A percentile compares a stretch with the other conserved stretches of the same genome.
Evolutionary conservation across 2,113 vertebrate species (phyloP).

Genomic region (Telmatochromis sp.): DNA sequence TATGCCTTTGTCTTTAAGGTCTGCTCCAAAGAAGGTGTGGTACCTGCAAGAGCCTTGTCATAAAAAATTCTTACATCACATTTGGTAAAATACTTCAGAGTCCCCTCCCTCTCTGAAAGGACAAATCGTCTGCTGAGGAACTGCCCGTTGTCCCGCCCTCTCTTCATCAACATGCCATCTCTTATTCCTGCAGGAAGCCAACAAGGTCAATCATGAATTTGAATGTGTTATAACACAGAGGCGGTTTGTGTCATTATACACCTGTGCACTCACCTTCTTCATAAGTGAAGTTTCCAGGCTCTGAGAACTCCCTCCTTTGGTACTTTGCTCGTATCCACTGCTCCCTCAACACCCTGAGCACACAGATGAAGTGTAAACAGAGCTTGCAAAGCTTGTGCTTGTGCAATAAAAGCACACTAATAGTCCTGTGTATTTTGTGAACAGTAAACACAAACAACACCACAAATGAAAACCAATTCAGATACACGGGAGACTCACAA

Average conservation of each 20-base stretch:
- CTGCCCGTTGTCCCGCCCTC: conserved; percentile 83
- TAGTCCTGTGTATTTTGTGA: background rate
- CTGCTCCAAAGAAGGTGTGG: background rate
- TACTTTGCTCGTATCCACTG: conserved; percentile 91
- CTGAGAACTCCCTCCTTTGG: conserved; percentile 78
- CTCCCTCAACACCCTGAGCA: conserved; percentile 78
- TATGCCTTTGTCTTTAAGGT: background rate
- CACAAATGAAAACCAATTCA: background rate
- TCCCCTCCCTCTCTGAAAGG: conserved; percentile 80
- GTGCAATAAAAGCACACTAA: background rate
- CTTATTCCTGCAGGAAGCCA: conserved; percentile 62
- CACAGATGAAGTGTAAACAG: background rate
- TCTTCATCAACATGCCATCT: conserved; percentile 83
- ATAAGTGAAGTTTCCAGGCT: conserved; percentile 58
- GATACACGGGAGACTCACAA: background rate
- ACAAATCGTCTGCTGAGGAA: conserved; percentile 82
- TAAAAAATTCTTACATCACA: conserved; percentile 74
- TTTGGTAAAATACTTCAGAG: conserved; percentile 84
- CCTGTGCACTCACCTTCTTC: conserved; percentile 68
- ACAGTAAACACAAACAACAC: background rate
- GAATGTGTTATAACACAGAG: background rate
- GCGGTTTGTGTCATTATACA: background rate
- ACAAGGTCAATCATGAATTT: background rate
- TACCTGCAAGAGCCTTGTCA: background rate
- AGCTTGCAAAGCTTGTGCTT: background rate